phyloP scores from a whole-genome alignment of 2,797 vertebrate genomes.

The Anniella stebbinsi region DNA sequence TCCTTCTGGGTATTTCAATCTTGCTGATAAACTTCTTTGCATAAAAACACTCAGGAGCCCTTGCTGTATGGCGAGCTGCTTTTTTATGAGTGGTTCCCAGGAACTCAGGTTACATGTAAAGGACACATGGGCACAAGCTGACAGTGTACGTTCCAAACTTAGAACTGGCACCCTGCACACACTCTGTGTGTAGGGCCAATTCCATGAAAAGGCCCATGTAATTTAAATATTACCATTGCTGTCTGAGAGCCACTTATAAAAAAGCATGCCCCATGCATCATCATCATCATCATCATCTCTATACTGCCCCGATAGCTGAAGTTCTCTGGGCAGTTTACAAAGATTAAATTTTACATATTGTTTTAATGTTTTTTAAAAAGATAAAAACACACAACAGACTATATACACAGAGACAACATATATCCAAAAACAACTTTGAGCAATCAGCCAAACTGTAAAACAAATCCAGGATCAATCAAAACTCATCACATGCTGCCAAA shows the following conservation, averaged over 20 bases:
- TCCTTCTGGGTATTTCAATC: accelerated
- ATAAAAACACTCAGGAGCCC: neutral
- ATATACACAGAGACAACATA: too few species aligned
- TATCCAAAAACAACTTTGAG: too few species aligned
- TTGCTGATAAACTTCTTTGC: accelerated
- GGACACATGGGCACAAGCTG: neutral
- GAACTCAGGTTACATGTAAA: neutral
- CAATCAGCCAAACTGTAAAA: too few species aligned
- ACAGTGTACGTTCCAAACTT: neutral
- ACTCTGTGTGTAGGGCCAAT: neutral
- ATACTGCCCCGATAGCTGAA: too few species aligned
- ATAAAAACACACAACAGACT: too few species aligned
- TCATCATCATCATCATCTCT: too few species aligned
- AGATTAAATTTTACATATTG: too few species aligned
- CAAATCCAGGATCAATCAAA: too few species aligned
- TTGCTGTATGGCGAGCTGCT: neutral
- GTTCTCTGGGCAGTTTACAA: too few species aligned
- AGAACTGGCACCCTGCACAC: neutral
- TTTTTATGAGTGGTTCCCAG: neutral
- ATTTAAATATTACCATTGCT: neutral
- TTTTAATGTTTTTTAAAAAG: too few species aligned
- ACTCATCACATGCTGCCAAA: too few species aligned
- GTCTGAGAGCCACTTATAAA: neutral
- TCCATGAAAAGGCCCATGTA: neutral
- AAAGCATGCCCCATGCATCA: neutral